These are phyloP conservation scores for Drosophila borborema DNA, from an alignment of 2,888 invertebrate genomes.

Conservation along the genomic window DNA sequence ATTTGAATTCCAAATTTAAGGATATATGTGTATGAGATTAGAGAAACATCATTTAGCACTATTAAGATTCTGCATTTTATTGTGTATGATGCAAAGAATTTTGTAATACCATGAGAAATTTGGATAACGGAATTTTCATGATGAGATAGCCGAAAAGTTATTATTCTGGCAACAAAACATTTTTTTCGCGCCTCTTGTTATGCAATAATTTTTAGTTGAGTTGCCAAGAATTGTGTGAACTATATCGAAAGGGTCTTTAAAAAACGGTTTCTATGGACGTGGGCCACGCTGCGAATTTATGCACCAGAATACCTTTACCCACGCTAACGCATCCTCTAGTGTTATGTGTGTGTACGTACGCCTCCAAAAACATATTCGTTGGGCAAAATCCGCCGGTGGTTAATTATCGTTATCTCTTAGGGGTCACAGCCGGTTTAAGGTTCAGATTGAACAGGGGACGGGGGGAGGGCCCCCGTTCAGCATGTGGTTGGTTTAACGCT, in stretches of 20 bases:
- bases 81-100: slow-evolving; percentile 59
- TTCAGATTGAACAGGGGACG: not conserved
- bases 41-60: slow-evolving; percentile 1
- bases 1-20: slow-evolving; percentile 49
- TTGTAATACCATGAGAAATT: slow-evolving; percentile 40
- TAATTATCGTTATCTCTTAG: not conserved
- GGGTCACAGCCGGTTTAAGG: slow-evolving; percentile 12
- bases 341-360: slow-evolving; percentile 1
- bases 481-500: not conserved
- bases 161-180: slow-evolving; percentile 13
- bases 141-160: slow-evolving; percentile 6
- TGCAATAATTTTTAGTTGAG: slow-evolving; percentile 25
- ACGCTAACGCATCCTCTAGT: slow-evolving; percentile 59
- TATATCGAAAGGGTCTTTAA: slow-evolving; percentile 38
- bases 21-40: slow-evolving; percentile 1
- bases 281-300: slow-evolving; percentile 43
- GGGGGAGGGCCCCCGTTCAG: not conserved
- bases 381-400: not conserved
- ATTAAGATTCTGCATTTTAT: slow-evolving; percentile 39
- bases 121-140: slow-evolving; percentile 40
- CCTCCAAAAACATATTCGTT: slow-evolving; percentile 8
- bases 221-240: slow-evolving; percentile 26
- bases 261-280: slow-evolving; percentile 57
- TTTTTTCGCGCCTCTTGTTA: slow-evolving; percentile 5
- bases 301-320: slow-evolving; percentile 41